phyloP scores from a whole-genome alignment of 2,888 invertebrate genomes.

The Helleia helle region DNA sequence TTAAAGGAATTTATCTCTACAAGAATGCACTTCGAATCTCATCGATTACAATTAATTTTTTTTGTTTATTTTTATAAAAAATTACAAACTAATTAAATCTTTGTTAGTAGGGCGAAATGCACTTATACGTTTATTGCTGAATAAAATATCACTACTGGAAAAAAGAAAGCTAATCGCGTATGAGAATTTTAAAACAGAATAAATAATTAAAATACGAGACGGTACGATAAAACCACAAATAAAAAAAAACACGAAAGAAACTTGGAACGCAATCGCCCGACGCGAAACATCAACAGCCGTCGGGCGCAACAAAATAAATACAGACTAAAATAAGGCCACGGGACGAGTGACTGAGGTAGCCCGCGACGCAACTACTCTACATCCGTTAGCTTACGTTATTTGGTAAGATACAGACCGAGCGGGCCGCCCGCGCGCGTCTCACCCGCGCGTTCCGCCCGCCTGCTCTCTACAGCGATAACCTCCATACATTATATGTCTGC shows the following conservation, averaged over 20 bases:
- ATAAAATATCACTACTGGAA: conserved; percentile 74
- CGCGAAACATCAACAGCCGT: conserved; percentile 68
- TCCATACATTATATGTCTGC: conserved; percentile 44
- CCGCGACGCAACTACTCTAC: conserved; percentile 60
- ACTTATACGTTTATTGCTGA: conserved; percentile 68
- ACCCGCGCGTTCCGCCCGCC: conserved; percentile 23
- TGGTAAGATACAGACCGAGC: conserved; percentile 27
- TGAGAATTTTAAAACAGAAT: conserved; percentile 60
- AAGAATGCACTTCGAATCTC: conserved; percentile 73
- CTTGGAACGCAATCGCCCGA: conserved; percentile 60
- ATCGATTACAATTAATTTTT: conserved; percentile 63
- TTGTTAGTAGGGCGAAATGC: conserved; percentile 61
- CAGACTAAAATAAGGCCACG: conserved; percentile 58
- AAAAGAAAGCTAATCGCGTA: conserved; percentile 59
- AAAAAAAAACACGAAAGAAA: conserved; percentile 62
- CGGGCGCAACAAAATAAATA: conserved; percentile 70
- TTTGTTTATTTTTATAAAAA: conserved; percentile 42
- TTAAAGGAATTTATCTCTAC: conserved; percentile 68
- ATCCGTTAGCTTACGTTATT: conserved; percentile 43
- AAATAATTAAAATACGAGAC: conserved; percentile 59
- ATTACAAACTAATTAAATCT: conserved; percentile 62
- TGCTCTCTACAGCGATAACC: conserved; percentile 26
- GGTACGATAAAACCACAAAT: conserved; percentile 55
- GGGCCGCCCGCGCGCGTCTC: conserved; percentile 19
- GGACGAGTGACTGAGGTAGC: conserved; percentile 70